phyloP scores from a whole-genome alignment of 1,140 invertebrate genomes.

The Carposina sasakii region DNA sequence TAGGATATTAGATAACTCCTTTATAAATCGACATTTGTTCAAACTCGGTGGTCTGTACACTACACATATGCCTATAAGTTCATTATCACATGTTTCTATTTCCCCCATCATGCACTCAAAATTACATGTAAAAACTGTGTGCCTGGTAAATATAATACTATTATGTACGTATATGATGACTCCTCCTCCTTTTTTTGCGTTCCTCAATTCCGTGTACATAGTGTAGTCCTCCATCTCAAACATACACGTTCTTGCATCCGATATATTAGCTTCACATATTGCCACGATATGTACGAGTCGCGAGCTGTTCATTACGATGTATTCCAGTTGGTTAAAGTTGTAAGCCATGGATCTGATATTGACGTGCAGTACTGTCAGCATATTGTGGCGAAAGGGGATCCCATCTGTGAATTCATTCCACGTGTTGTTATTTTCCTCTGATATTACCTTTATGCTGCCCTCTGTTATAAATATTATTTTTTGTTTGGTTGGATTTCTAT shows the following conservation, averaged over 20 bases:
- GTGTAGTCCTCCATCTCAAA: not conserved
- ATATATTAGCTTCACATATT: not conserved
- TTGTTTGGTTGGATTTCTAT: not conserved
- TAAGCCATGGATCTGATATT: not conserved
- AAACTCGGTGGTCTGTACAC: constrained; percentile 9
- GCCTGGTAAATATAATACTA: not conserved
- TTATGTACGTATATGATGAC: constrained; percentile 16
- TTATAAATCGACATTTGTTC: constrained; percentile 2
- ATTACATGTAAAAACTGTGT: not conserved
- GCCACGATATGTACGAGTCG: not conserved
- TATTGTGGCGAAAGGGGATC: not conserved
- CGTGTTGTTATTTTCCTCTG: no score
- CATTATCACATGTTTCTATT: not conserved
- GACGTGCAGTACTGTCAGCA: not conserved
- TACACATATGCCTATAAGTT: not conserved
- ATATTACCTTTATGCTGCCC: not conserved
- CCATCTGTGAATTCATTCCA: not conserved
- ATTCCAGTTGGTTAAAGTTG: not conserved
- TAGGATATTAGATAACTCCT: not conserved
- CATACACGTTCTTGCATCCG: not conserved
- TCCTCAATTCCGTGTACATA: constrained; percentile 8
- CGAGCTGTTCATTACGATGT: not conserved
- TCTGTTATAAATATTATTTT: not conserved
- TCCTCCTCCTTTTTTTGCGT: constrained; percentile 6
- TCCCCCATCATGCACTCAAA: not conserved